These are phyloP conservation scores for Mustelus asterias DNA, from an alignment of 2,113 vertebrate species.

Conservation along the genomic window DNA sequence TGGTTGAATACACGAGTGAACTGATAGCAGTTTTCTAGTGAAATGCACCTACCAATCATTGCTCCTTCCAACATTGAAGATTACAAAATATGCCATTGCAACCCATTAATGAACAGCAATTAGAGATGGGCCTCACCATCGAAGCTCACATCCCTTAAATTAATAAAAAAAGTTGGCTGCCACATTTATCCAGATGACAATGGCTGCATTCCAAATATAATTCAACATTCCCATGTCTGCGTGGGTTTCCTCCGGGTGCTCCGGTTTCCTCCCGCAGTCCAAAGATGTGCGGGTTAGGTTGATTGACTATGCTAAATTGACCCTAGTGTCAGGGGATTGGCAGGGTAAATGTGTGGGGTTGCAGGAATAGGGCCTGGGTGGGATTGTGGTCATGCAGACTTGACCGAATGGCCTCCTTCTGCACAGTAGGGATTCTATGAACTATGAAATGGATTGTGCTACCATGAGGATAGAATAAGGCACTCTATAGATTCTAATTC, in stretches of 20 bases:
- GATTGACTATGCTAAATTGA: too few relatives aligned
- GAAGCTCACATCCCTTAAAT: too few relatives aligned
- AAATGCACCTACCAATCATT: background rate
- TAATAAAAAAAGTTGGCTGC: background rate
- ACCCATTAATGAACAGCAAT: background rate
- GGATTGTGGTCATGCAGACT: too few relatives aligned
- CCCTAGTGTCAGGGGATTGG: too few relatives aligned
- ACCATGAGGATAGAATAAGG: background rate
- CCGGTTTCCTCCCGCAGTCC: too few relatives aligned
- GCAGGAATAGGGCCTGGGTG: too few relatives aligned
- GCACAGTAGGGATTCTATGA: too few relatives aligned
- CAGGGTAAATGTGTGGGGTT: too few relatives aligned
- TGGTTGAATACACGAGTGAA: background rate
- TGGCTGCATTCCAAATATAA: background rate
- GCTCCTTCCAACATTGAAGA: background rate
- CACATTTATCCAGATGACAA: background rate
- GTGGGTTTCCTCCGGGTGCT: too few relatives aligned
- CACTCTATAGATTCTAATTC: background rate
- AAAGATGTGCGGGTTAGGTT: too few relatives aligned
- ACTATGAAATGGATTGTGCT: background rate
- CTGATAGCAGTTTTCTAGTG: background rate
- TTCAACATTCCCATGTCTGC: background rate
- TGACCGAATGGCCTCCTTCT: too few relatives aligned
- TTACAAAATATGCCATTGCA: background rate
- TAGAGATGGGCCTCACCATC: too few relatives aligned